Conservation (phyloP, 2,113 vertebrate species). For the Megalops atlanticus region DNA sequence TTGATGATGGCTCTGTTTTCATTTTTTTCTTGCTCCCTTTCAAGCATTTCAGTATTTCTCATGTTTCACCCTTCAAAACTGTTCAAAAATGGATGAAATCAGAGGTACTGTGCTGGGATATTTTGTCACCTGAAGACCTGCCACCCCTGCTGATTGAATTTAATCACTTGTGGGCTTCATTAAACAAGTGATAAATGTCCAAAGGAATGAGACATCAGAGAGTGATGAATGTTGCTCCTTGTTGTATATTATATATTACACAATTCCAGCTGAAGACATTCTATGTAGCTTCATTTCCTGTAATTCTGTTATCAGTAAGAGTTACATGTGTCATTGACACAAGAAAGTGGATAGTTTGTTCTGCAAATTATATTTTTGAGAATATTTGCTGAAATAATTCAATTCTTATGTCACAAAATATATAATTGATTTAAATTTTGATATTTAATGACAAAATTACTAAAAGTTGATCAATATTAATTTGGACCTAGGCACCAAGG, state of each 20-base stretch:
- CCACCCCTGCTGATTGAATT: slow-evolving; percentile 42
- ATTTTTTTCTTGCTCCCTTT: slow-evolving; percentile 2
- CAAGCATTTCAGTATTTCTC: neutral
- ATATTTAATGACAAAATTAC: too few species aligned
- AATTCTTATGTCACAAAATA: too few species aligned
- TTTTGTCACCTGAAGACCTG: neutral
- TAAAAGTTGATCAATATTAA: too few species aligned
- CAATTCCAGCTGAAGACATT: too few species aligned
- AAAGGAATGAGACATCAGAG: slow-evolving; percentile 61
- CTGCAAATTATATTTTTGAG: too few species aligned
- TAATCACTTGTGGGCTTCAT: slow-evolving; percentile 56
- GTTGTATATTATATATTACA: slow-evolving; percentile 55
- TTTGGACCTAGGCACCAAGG: too few species aligned
- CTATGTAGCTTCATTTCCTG: too few species aligned
- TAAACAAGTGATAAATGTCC: slow-evolving; percentile 69
- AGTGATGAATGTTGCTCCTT: slow-evolving; percentile 60
- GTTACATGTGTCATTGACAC: too few species aligned
- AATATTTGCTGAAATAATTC: too few species aligned
- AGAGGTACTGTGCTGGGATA: neutral
- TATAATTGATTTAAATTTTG: too few species aligned
- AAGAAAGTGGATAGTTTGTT: too few species aligned
- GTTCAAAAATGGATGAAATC: slow-evolving; percentile 2
- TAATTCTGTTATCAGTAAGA: too few species aligned
- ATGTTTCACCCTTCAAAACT: neutral
- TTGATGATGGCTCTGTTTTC: neutral